A percentile compares a stretch with the other conserved stretches of the same genome.
phyloP scores from a whole-genome alignment of 2,888 invertebrate species.

The Callyntrura guangdongensis region DNA sequence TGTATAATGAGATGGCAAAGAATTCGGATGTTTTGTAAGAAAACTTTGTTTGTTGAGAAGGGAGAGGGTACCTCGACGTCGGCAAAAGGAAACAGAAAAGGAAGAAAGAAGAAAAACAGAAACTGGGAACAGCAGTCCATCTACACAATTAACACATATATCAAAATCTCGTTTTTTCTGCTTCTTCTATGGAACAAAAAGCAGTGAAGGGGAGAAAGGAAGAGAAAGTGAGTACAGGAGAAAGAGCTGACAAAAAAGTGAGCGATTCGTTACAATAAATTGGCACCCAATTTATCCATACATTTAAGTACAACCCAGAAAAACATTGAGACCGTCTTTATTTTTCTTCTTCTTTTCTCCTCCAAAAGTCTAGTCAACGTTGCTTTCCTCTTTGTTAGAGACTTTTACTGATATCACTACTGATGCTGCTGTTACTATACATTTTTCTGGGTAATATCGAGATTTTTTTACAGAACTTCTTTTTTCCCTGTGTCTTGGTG shows the following conservation, averaged over 20 bases:
- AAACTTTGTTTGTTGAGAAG: background rate
- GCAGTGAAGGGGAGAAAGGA: background rate
- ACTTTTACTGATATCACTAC: too few species aligned
- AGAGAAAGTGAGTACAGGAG: background rate
- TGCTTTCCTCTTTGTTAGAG: too few species aligned
- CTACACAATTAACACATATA: conserved; percentile 29
- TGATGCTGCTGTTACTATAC: too few species aligned
- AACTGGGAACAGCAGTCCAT: background rate
- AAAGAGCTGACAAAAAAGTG: conserved; percentile 22
- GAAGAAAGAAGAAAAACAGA: background rate
- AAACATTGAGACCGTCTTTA: background rate
- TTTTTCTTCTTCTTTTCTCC: background rate
- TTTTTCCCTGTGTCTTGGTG: background rate
- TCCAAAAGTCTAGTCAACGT: too few species aligned
- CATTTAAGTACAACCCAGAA: background rate
- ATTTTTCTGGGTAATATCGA: background rate
- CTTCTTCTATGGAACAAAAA: background rate
- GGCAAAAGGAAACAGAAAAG: background rate
- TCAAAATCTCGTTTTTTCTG: background rate
- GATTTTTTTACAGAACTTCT: background rate
- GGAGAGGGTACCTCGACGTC: background rate
- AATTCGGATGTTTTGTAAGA: background rate
- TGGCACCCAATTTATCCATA: conserved; percentile 39
- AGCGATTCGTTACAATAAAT: conserved; percentile 44
- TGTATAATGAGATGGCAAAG: background rate